Evolutionary conservation across 1,140 invertebrate genomes (phyloP).

Genomic region (Polyergus mexicanus): DNA sequence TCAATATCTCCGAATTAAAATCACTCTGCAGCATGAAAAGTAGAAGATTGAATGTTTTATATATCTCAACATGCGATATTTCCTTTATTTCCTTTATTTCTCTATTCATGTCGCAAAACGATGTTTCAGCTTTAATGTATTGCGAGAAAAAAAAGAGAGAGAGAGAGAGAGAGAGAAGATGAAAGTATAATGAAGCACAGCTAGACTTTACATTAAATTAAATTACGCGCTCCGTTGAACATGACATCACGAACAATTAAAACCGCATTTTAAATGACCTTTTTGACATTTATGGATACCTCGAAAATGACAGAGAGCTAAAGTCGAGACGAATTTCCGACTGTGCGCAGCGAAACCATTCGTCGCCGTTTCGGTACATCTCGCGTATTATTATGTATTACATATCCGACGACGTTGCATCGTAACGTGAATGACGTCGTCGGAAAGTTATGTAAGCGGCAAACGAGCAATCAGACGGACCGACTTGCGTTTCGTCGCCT

Average conservation of each 20-base stretch:
- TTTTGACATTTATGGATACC: not conserved
- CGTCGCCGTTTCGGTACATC: not conserved
- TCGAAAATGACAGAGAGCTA: not conserved
- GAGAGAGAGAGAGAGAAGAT: no score
- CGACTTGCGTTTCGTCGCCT: constrained; percentile 27
- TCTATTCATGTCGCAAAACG: not conserved
- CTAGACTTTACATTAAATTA: constrained; percentile 1
- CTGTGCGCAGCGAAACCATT: not conserved
- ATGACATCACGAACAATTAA: not conserved
- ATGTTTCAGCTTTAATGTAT: not conserved
- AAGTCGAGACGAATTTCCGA: not conserved
- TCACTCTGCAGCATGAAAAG: not conserved
- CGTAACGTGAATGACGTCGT: constrained; percentile 40
- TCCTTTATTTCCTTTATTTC: not conserved
- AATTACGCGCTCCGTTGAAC: not conserved
- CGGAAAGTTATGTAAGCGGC: constrained; percentile 51
- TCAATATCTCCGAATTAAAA: constrained; percentile 40
- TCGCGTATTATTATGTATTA: not conserved
- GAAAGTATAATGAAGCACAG: not conserved
- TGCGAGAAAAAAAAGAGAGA: not conserved
- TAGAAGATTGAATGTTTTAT: not conserved
- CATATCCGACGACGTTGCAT: not conserved
- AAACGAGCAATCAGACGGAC: constrained; percentile 52
- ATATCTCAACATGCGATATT: constrained; percentile 7
- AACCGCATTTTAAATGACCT: not conserved